A percentile compares a stretch with the other conserved stretches of the same genome.
These are phyloP conservation scores for Chlorospingus semifuscus DNA, from an alignment of 2,797 vertebrate species.

Conservation along the genomic window DNA sequence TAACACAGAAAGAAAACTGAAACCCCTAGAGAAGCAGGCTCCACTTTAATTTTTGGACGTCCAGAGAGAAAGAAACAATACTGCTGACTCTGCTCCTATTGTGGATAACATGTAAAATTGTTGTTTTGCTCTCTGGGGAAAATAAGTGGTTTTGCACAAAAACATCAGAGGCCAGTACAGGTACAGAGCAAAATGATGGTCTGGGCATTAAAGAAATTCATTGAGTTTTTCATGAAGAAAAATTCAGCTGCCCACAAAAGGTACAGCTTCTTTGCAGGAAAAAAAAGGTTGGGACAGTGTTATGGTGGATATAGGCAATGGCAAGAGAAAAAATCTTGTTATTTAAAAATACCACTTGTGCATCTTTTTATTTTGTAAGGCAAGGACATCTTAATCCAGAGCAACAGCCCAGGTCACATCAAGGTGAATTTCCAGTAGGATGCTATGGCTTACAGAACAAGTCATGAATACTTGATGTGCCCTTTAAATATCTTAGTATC, in stretches of 20 bases:
- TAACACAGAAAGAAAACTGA: not conserved
- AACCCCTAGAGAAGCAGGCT: not conserved
- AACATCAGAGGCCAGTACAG: not conserved
- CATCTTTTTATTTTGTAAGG: not conserved
- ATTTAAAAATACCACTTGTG: not conserved
- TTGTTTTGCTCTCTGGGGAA: not conserved
- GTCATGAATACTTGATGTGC: conserved; percentile 52
- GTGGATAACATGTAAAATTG: not conserved
- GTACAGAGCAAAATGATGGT: not conserved
- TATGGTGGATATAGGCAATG: not conserved
- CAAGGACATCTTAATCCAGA: not conserved
- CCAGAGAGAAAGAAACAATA: not conserved
- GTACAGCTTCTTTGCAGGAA: not conserved
- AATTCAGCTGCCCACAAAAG: not conserved
- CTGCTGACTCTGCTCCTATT: not conserved
- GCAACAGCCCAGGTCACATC: conserved; percentile 26
- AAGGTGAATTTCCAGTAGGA: conserved; percentile 33
- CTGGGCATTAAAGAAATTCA: not conserved
- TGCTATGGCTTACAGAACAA: conserved; percentile 12
- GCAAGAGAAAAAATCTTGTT: not conserved
- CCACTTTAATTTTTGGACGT: not conserved
- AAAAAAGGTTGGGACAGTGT: not conserved
- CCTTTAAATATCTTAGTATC: conserved; percentile 53
- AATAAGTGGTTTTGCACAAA: not conserved
- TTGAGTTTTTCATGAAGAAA: not conserved